Base-by-base conservation (phyloP, 2,888 invertebrate species). In the Noctua comes region DNA sequence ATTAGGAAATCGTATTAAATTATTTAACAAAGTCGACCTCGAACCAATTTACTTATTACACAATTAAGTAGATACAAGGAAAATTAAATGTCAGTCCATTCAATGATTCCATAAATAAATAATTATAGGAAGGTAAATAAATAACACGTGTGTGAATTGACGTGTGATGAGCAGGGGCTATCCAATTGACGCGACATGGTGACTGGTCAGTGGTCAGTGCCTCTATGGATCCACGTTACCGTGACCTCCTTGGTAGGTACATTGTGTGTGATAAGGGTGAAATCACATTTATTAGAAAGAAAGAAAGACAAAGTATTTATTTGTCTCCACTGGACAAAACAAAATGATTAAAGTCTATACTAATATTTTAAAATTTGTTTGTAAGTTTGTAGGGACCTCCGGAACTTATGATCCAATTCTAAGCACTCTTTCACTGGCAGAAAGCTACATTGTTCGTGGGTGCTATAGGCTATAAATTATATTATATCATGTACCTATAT, bases 71-170 rank as follows among this genome's bases (percentile, higher is more conserved):
- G 4, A 18, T 62, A 54, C 48, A 69, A 69, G 83, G 83, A 86
- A 86, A 83, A 86, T 24, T 36, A 40, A 69, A 65, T 46, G n/a
- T 65, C 16, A 31, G 27, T 72, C 8, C 86, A 83, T 83, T 86
- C 83, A 77, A 21, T 40, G 72, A 68, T n/a, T 69, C 36, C 18
- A 51, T 73, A 43, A 51, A 64, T 85, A 66, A 51, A 18, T 31
- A 68, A 31, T 10, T 40, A 27, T 54, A 18, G 11, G 11, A 27
- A 18, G 46, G 31, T 46, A 43, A 54, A 70, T 54, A 78, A 40
- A 68, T 65, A 65, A 18, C 57, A 79, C 57, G 27, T 59, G 43
- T 18, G 4, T 81, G 57, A 59, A 79, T 84, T 36, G 51, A 66
- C 16, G 57, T n/a, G 36, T 46, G 24, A 16, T 71, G 59, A n/a